Conservation (phyloP, 2,113 vertebrate genomes). For the Galbula dea region DNA sequence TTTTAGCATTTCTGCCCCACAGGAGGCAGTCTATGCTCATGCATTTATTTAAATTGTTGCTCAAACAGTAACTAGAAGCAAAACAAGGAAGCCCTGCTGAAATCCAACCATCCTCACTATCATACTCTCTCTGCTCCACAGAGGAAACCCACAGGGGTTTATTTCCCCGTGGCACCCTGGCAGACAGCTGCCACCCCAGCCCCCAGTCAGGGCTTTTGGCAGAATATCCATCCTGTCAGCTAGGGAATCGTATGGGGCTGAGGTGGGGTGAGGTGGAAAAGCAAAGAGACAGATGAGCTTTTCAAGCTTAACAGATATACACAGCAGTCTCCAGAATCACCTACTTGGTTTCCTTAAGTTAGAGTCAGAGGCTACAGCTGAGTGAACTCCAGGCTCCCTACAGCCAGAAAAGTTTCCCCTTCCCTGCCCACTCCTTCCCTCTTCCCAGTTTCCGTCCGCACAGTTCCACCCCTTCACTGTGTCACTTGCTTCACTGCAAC, state of each 20-base stretch:
- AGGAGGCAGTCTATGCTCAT: constrained; percentile 47
- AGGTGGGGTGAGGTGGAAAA: not conserved
- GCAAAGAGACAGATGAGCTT: not conserved
- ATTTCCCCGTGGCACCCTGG: not conserved
- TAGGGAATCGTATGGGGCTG: not conserved
- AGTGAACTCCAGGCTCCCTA: not conserved
- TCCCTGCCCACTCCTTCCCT: not conserved
- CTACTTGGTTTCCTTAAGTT: rapidly evolving
- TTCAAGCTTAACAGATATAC: not conserved
- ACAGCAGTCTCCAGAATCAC: not conserved
- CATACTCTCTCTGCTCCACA: not conserved
- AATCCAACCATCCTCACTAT: rapidly evolving
- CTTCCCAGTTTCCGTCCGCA: not conserved
- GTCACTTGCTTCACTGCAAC: not conserved
- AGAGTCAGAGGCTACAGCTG: not conserved
- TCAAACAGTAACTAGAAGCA: not conserved
- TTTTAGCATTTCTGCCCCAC: not conserved
- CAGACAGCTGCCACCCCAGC: not conserved
- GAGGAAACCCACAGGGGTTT: not conserved
- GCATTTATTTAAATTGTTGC: not conserved
- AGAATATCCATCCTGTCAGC: not conserved
- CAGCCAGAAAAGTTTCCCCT: not conserved
- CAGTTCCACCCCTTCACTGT: not conserved
- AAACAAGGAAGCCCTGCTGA: not conserved
- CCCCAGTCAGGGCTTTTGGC: not conserved